Evolutionary conservation across 2,888 invertebrate species (phyloP).

Genomic region (Yponomeuta cagnagella): DNA sequence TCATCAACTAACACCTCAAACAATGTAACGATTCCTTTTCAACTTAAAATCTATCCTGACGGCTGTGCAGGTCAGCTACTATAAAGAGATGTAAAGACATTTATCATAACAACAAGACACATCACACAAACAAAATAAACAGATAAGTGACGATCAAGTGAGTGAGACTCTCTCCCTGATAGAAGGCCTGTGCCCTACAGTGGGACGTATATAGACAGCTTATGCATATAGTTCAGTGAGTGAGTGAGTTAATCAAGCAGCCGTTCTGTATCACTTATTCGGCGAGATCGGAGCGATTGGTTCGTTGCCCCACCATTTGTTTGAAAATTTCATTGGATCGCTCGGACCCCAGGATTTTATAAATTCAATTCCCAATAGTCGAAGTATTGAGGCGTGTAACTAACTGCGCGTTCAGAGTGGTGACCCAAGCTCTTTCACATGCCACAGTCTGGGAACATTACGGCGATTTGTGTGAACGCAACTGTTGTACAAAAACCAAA

Average conservation of each 20-base stretch:
- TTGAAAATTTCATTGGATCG: conserved; percentile 37
- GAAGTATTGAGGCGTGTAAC: conserved; percentile 18
- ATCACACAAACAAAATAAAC: too few species aligned
- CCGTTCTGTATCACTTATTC: background rate
- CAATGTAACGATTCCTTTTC: too few species aligned
- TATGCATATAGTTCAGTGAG: too few species aligned
- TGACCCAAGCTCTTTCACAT: conserved; percentile 2
- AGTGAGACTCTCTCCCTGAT: too few species aligned
- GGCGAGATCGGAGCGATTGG: conserved; percentile 23
- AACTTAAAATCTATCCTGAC: too few species aligned
- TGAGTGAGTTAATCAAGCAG: background rate
- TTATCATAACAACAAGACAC: too few species aligned
- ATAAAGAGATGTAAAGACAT: too few species aligned
- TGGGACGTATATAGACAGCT: too few species aligned
- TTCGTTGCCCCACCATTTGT: conserved; percentile 47
- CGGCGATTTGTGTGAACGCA: background rate
- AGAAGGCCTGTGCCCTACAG: too few species aligned
- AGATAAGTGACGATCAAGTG: too few species aligned
- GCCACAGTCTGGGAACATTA: background rate
- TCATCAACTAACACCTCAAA: too few species aligned
- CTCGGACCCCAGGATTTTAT: conserved; percentile 20
- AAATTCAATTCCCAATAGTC: conserved; percentile 22
- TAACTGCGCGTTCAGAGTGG: conserved; percentile 10
- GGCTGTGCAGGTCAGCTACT: too few species aligned
- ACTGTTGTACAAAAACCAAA: background rate